Conservation (phyloP, 1,140 invertebrate genomes). For the Hycleus phaleratus region DNA sequence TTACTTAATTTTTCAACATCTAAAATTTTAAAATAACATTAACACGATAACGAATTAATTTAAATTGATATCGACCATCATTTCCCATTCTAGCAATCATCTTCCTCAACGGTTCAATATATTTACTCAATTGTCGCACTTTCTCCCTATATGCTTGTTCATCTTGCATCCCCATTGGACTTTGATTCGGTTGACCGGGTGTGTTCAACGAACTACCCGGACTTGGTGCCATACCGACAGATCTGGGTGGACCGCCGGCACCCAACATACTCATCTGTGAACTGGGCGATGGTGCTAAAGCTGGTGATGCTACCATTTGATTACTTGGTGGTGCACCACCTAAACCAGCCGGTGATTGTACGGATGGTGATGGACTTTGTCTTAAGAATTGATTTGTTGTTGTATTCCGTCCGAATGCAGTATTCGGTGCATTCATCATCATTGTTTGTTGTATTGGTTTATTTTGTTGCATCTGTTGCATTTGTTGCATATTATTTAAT, state of each 20-base stretch:
- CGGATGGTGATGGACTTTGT: conserved; percentile 62
- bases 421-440: conserved; percentile 26
- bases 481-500: conserved; percentile 39
- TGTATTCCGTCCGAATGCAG: conserved; percentile 45
- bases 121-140: conserved; percentile 83
- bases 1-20: conserved; percentile 81
- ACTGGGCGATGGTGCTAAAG: conserved; percentile 61
- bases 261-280: conserved; percentile 51
- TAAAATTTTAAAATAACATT: conserved; percentile 33
- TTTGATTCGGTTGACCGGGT: conserved; percentile 63
- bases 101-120: conserved; percentile 81
- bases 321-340: conserved; percentile 47
- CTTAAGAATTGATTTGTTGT: conserved; percentile 59
- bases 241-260: conserved; percentile 42
- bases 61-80: conserved; percentile 60
- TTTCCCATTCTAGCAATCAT: conserved; percentile 82
- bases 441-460: conserved; percentile 23
- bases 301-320: conserved; percentile 64
- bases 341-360: conserved; percentile 59
- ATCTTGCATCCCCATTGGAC: conserved; percentile 61
- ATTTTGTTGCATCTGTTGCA: conserved; percentile 40
- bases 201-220: conserved; percentile 75
- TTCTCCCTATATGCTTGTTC: conserved; percentile 88
- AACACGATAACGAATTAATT: neutral
- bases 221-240: conserved; percentile 64